phyloP scores from a whole-genome alignment of 2,797 vertebrate genomes.

The Fistularia tabacaria region DNA sequence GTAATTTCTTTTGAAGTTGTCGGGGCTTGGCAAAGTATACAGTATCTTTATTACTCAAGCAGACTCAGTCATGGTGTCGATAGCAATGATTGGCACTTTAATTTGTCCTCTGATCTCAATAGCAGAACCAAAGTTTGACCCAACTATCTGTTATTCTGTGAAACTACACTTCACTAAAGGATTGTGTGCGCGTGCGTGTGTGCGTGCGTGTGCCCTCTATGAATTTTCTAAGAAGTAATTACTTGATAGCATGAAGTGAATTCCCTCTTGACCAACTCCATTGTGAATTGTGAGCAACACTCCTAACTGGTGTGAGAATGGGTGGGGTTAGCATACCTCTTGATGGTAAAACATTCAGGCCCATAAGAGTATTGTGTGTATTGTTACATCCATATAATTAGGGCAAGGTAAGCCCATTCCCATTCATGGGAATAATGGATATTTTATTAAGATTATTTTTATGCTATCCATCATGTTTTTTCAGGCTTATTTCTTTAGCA shows the following conservation, averaged over 20 bases:
- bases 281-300: too few relatives aligned
- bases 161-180: constrained; percentile 6
- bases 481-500: constrained; percentile 90
- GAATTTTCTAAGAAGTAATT: constrained; percentile 42
- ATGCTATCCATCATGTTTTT: constrained; percentile 12
- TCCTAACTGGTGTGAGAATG: constrained; percentile 30
- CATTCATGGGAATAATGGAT: neutral
- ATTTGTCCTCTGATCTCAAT: constrained; percentile 38
- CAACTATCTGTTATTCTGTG: constrained; percentile 25
- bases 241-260: too few relatives aligned
- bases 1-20: neutral
- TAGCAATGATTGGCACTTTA: constrained; percentile 36
- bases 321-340: too few relatives aligned
- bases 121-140: constrained; percentile 31
- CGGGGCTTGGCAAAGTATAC: constrained; percentile 16
- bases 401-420: constrained; percentile 31
- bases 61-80: constrained; percentile 19
- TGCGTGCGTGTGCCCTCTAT: neutral
- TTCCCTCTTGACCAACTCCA: too few relatives aligned
- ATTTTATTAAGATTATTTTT: neutral
- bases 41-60: constrained; percentile 23
- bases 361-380: constrained; percentile 51
- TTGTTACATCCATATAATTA: constrained; percentile 59
- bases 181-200: constrained; percentile 22
- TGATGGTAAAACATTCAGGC: constrained; percentile 9